Conservation (phyloP, 2,888 invertebrate species). For the Argyresthia albistria region DNA sequence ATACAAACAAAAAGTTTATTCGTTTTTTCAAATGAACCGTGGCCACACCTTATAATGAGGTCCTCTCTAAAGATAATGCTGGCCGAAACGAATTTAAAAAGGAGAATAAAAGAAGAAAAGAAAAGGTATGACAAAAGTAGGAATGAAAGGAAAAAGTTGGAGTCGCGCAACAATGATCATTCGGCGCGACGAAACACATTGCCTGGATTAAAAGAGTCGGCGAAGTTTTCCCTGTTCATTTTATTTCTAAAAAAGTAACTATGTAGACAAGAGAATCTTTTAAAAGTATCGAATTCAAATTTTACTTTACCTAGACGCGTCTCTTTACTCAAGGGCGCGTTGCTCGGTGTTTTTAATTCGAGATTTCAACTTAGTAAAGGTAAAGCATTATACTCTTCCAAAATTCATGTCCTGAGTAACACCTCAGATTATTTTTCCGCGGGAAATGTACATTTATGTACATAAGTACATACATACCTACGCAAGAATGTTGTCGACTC, state of each 20-base stretch:
- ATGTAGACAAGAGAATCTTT: constrained; percentile 16
- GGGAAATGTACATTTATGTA: no score
- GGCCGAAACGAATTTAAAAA: constrained; percentile 45
- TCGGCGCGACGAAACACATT: constrained; percentile 63
- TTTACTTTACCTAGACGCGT: not conserved
- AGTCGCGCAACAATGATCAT: constrained; percentile 45
- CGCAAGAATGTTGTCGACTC: no score
- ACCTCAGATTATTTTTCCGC: no score
- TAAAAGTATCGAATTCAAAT: constrained; percentile 1
- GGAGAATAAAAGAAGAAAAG: constrained; percentile 27
- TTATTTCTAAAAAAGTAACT: constrained; percentile 7
- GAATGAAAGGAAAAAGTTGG: constrained; percentile 34
- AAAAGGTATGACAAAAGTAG: constrained; percentile 14
- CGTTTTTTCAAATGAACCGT: constrained; percentile 37
- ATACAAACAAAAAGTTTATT: constrained; percentile 51
- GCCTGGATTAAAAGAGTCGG: constrained; percentile 47
- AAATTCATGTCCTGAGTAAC: not conserved
- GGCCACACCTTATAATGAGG: constrained; percentile 7
- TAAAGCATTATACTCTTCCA: not conserved
- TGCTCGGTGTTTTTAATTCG: not conserved
- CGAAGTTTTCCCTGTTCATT: constrained; percentile 12
- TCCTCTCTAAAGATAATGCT: not conserved
- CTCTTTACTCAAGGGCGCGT: not conserved
- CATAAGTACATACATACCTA: no score
- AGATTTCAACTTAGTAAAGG: not conserved